These are phyloP conservation scores for Tetheella fluctuosa DNA, from an alignment of 2,888 invertebrate genomes.

Conservation along the genomic window DNA sequence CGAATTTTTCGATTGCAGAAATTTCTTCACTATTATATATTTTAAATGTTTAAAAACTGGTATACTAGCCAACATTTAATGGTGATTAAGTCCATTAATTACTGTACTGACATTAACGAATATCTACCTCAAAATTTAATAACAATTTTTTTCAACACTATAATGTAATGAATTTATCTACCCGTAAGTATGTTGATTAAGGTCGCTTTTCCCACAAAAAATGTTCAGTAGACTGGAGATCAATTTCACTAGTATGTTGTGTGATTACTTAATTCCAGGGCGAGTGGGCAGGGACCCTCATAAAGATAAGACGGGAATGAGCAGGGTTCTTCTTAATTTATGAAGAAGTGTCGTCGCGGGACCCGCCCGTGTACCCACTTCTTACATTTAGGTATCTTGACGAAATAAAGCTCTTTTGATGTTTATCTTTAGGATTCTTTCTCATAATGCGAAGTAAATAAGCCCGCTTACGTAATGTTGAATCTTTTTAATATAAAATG, in stretches of 20 bases:
- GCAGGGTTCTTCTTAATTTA: slow-evolving; percentile 72
- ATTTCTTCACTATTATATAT: background rate
- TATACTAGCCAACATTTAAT: too few relatives aligned
- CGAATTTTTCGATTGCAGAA: background rate
- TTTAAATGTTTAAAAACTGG: too few relatives aligned
- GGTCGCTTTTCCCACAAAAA: slow-evolving; percentile 11
- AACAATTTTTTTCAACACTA: too few relatives aligned
- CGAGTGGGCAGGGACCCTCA: slow-evolving; percentile 72
- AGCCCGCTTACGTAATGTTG: slow-evolving; percentile 4
- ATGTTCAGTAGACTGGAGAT: slow-evolving; percentile 27
- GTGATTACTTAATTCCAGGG: slow-evolving; percentile 77
- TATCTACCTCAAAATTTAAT: too few relatives aligned
- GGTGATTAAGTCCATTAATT: too few relatives aligned
- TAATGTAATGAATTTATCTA: background rate
- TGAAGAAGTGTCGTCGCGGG: slow-evolving; percentile 64
- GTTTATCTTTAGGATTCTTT: slow-evolving; percentile 49
- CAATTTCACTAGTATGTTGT: slow-evolving; percentile 60
- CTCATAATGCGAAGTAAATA: slow-evolving; percentile 13
- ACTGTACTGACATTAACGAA: too few relatives aligned
- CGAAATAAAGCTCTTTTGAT: slow-evolving; percentile 52
- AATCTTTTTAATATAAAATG: slow-evolving; percentile 1
- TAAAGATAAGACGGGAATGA: slow-evolving; percentile 75
- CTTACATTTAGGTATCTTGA: slow-evolving; percentile 45
- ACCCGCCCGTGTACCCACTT: slow-evolving; percentile 40
- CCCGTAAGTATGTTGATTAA: background rate